Percentiles rank a stretch among this genome's conserved stretches.
Evolutionary conservation across 2,888 invertebrate genomes (phyloP).

Genomic region (Clepsis dumicolana): DNA sequence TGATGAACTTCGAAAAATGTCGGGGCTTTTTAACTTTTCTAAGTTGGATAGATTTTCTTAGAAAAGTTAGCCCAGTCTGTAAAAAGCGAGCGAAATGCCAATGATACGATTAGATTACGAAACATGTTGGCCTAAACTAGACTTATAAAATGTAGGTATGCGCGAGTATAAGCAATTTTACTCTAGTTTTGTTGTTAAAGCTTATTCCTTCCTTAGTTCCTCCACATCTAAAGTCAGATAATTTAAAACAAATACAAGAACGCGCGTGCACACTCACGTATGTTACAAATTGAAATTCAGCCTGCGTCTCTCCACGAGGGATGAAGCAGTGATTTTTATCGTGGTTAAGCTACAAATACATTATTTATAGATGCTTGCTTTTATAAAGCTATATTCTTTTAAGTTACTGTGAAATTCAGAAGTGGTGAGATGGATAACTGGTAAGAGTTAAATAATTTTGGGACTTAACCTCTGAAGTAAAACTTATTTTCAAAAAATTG

Average conservation of each 20-base stretch:
- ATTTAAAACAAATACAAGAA: slow-evolving; percentile 25
- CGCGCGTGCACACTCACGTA: neutral
- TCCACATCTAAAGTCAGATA: neutral
- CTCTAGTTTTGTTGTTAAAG: neutral
- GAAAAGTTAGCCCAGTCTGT: no score
- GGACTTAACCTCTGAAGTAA: no score
- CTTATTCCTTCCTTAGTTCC: neutral
- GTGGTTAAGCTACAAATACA: slow-evolving; percentile 31
- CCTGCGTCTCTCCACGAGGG: slow-evolving; percentile 17
- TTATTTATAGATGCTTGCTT: slow-evolving; percentile 30
- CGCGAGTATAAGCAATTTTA: no score
- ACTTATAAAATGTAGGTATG: no score
- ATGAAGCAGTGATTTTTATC: slow-evolving; percentile 42
- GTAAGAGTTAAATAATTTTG: no score
- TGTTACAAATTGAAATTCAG: slow-evolving; percentile 33
- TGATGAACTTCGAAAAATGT: no score
- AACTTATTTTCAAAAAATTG: no score
- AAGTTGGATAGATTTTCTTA: no score
- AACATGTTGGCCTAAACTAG: no score
- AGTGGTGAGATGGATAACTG: neutral
- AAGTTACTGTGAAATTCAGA: neutral
- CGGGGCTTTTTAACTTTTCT: no score
- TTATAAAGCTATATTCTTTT: neutral
- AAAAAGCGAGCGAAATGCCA: no score
- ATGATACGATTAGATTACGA: no score